Base-by-base conservation (phyloP, 2,797 vertebrate species). In the Merluccius polli region DNA sequence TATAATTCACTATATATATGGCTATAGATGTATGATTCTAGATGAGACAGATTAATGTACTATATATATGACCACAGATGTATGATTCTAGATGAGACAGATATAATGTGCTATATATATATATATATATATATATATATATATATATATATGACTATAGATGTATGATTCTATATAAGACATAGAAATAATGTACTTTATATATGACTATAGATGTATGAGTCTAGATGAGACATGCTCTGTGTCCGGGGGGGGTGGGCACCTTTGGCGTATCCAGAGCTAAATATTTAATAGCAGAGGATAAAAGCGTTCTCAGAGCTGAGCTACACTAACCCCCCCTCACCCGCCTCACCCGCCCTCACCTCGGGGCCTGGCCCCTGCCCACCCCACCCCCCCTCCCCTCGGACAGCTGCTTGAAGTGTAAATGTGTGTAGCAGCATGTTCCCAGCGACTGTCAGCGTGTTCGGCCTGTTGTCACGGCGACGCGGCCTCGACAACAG, bases 361-460 rank as follows among this genome's bases (percentile, higher is more conserved):
- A 33, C 33, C 32, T 35, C 70, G 21, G n/a, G 30, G 73, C 32
- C 67, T 81, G 79, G 81, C 85, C 84, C 86, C 89, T 92, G 88
- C 84, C 91, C 81, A 70, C 86, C 93, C 88, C 93, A 84, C 87
- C 92, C 86, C 68, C 84, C 89, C 87, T 87, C 92, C 93, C 91
- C 92, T 94, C 16, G 83, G 93, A 93, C 89, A 83, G 88, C 89
- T 91, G 92, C 92, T 92, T 87, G 65, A 95, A 97, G 96, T 96
- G 95, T 95, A 96, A 95, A 97, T 94, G 95, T 94, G 93, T 97
- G 96, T 97, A 95, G 95, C 92, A 95, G 94, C 95, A 96, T 96
- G 96, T 96, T 96, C 94, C 87, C 88, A 83, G 87, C 87, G 94
- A 89, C 96, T 97, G 96, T 96, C 95, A 95, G 95, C 87, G 87